These are phyloP conservation scores for Mormoops blainvillei DNA, from an alignment of 2,113 vertebrate species.

Conservation along the genomic window DNA sequence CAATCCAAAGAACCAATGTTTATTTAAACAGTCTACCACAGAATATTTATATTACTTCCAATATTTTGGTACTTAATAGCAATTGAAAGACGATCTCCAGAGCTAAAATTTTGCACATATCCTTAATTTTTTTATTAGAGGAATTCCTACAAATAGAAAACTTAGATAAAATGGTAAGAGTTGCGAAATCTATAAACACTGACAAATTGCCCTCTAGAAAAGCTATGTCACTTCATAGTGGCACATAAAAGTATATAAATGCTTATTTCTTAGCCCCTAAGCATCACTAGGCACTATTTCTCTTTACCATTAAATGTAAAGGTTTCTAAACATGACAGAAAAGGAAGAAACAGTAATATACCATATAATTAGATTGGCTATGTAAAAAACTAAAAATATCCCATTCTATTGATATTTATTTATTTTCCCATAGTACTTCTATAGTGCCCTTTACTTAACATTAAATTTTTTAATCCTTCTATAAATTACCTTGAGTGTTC, in stretches of 20 bases:
- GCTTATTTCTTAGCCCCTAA: background rate
- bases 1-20: background rate
- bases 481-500: background rate
- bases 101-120: background rate
- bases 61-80: slow-evolving; percentile 6
- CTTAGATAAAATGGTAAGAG: background rate
- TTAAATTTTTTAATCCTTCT: background rate
- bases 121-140: background rate
- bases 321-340: background rate
- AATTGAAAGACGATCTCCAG: background rate
- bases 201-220: background rate
- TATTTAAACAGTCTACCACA: background rate
- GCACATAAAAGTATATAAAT: background rate
- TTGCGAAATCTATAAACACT: background rate
- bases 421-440: background rate
- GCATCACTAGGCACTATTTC: background rate
- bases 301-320: background rate
- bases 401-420: background rate
- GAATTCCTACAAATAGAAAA: background rate
- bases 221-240: background rate
- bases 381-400: background rate
- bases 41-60: background rate
- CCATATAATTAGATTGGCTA: background rate
- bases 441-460: background rate
- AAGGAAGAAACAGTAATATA: background rate